phyloP scores from a whole-genome alignment of 2,113 vertebrate genomes.

The Crotalus viridis region DNA sequence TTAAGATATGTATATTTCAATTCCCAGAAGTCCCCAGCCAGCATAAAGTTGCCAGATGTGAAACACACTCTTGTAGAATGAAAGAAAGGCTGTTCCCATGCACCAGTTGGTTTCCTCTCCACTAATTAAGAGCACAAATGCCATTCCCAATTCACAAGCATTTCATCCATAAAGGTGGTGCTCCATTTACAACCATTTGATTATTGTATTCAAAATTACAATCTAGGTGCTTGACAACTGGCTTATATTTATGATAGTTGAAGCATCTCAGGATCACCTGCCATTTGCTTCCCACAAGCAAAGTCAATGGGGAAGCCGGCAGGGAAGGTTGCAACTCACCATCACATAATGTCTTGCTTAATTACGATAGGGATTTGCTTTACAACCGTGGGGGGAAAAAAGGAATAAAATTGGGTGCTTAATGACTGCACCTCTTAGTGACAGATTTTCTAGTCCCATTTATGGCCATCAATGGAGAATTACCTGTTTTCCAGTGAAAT shows the following conservation, averaged over 20 bases:
- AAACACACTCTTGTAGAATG: background rate
- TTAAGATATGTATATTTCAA: background rate
- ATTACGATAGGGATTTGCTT: background rate
- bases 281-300: background rate
- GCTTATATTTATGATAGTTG: background rate
- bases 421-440: background rate
- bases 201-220: background rate
- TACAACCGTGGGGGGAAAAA: background rate
- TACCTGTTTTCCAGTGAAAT: background rate
- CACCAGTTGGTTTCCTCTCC: background rate
- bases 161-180: background rate
- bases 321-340: background rate
- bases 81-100: background rate
- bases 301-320: background rate
- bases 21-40: background rate
- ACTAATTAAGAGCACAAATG: background rate
- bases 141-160: background rate
- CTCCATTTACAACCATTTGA: background rate
- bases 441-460: background rate
- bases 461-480: background rate
- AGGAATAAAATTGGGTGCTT: background rate
- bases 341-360: background rate
- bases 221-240: background rate
- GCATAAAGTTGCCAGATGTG: background rate
- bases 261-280: background rate